A percentile compares a stretch with the other conserved stretches of the same genome.
Evolutionary conservation across 2,797 vertebrate genomes (phyloP).

Genomic region (Salmo trutta): DNA sequence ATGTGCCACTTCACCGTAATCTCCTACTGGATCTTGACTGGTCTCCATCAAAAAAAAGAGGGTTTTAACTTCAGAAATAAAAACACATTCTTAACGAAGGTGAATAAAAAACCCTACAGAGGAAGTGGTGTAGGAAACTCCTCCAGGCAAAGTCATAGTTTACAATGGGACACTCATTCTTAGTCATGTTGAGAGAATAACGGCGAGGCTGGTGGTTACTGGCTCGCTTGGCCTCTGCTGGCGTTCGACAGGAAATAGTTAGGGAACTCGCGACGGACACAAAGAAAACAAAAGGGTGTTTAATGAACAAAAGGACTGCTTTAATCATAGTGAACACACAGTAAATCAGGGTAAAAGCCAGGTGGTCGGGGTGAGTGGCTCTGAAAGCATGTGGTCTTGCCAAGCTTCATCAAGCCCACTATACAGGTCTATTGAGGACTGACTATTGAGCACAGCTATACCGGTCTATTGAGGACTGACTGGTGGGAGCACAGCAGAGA

Average conservation of each 20-base stretch:
- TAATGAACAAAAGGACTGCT: conserved; percentile 38
- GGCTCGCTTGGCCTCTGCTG: conserved; percentile 13
- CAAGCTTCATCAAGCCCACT: background rate
- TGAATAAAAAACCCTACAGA: no score
- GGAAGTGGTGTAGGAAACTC: no score
- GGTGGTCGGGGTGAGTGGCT: conserved; percentile 13
- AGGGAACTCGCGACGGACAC: conserved; percentile 25
- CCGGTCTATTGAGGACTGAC: no score
- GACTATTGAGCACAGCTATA: background rate
- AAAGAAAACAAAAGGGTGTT: conserved; percentile 14
- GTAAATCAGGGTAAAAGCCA: conserved; percentile 31
- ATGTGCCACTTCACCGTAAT: no score
- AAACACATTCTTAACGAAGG: no score
- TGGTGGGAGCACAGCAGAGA: background rate
- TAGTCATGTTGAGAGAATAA: conserved; percentile 51
- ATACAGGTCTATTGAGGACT: background rate
- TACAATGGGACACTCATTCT: conserved; percentile 10
- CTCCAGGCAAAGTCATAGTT: no score
- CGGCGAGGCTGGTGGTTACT: conserved; percentile 16
- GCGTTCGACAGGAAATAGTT: conserved; percentile 51
- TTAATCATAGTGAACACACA: conserved; percentile 38
- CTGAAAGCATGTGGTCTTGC: background rate
- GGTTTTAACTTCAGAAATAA: no score
- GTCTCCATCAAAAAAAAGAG: no score
- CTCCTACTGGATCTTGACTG: no score